Conservation (phyloP, 2,888 invertebrate genomes). For the Patella pellucida region DNA sequence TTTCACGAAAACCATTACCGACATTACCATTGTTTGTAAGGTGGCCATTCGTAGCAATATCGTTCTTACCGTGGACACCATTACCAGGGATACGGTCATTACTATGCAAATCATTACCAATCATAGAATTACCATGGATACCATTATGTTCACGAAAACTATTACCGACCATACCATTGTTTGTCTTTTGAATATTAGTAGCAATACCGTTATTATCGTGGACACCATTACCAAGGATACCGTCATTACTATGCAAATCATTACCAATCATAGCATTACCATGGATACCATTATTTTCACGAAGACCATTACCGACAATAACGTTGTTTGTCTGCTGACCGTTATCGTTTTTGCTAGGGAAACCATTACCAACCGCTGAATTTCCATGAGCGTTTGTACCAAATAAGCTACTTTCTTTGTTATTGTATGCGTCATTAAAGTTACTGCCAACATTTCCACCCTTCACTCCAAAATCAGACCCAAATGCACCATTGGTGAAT, state of each 20-base stretch:
- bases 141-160: conserved; percentile 1
- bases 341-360: background rate
- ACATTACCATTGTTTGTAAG: background rate
- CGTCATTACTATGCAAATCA: background rate
- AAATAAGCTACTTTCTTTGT: too few species aligned
- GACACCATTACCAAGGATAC: background rate
- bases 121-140: background rate
- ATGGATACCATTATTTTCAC: background rate
- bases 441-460: too few species aligned
- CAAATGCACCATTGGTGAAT: background rate
- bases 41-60: background rate
- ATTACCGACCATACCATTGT: conserved; percentile 1
- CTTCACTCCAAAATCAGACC: background rate
- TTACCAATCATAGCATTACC: background rate
- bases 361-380: background rate
- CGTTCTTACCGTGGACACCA: background rate
- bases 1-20: background rate
- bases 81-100: background rate
- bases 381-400: too few species aligned
- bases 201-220: background rate
- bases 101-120: background rate
- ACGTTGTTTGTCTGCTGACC: background rate
- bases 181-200: background rate
- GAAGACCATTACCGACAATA: background rate
- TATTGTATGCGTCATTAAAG: too few species aligned